A percentile compares a stretch with the other conserved stretches of the same genome.
Evolutionary conservation across 2,888 invertebrate species (phyloP).

Genomic region (Frankliniella intonsa): DNA sequence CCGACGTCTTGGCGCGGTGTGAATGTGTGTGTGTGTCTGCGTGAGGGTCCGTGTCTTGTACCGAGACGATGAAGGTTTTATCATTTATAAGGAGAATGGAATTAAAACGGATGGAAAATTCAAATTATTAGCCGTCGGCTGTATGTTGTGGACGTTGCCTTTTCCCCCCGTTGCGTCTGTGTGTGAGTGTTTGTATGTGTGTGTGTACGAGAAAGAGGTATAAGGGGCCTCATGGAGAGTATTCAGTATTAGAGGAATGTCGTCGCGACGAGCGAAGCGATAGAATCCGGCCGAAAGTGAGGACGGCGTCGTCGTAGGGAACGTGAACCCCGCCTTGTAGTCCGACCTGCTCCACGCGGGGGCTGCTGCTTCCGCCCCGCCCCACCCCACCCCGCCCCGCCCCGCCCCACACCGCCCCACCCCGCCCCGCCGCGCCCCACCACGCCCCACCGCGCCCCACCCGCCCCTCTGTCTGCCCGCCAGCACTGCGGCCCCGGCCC

Average conservation of each 20-base stretch:
- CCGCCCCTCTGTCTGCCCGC: background rate
- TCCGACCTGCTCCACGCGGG: background rate
- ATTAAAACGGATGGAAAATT: background rate
- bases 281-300: too few species aligned
- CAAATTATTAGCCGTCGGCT: background rate
- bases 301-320: too few species aligned
- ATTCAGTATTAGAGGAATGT: too few species aligned
- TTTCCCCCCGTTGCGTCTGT: too few species aligned
- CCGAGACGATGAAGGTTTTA: background rate
- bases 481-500: background rate
- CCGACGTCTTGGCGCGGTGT: background rate
- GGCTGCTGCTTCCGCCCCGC: background rate
- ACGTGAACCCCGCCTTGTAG: too few species aligned
- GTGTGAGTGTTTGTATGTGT: too few species aligned
- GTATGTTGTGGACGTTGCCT: too few species aligned
- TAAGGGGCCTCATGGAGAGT: too few species aligned
- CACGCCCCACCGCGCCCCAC: too few species aligned
- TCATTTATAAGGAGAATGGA: background rate
- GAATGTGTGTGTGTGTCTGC: background rate
- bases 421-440: background rate
- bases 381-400: background rate
- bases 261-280: too few species aligned
- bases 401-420: background rate
- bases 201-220: too few species aligned
- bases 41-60: background rate